Percentiles rank a stretch among this genome's conserved stretches.
These are phyloP conservation scores for Eurois occulta DNA, from an alignment of 2,888 invertebrate species.

Conservation along the genomic window DNA sequence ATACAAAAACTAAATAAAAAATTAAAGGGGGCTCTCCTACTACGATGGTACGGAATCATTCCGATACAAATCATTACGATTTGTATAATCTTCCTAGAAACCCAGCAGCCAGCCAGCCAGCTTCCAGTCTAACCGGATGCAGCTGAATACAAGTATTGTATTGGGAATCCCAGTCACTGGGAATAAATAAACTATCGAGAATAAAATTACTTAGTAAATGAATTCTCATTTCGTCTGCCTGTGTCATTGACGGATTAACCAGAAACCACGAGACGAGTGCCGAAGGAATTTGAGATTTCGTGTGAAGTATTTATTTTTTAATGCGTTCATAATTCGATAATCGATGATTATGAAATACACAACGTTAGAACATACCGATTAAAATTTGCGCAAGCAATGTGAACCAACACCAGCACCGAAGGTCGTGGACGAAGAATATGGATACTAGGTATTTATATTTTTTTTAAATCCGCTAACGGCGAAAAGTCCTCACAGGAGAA, in stretches of 20 bases:
- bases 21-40: too few species aligned
- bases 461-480: too few species aligned
- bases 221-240: neutral
- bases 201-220: neutral
- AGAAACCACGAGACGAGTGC: neutral
- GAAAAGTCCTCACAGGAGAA: neutral
- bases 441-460: too few species aligned
- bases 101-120: too few species aligned
- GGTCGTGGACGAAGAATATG: neutral
- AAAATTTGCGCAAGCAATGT: constrained; percentile 14
- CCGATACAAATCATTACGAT: too few species aligned
- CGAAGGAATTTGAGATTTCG: neutral
- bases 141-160: neutral
- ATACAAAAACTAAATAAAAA: too few species aligned
- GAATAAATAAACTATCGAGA: neutral
- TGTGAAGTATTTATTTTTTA: neutral
- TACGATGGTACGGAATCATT: too few species aligned
- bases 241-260: neutral
- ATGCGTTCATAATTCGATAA: constrained; percentile 14
- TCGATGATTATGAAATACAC: neutral
- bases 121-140: neutral
- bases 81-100: too few species aligned
- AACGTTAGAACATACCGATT: neutral
- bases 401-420: neutral
- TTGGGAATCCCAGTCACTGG: neutral